These are phyloP conservation scores for Conchocele bisecta DNA, from an alignment of 2,888 invertebrate species.

Conservation along the genomic window DNA sequence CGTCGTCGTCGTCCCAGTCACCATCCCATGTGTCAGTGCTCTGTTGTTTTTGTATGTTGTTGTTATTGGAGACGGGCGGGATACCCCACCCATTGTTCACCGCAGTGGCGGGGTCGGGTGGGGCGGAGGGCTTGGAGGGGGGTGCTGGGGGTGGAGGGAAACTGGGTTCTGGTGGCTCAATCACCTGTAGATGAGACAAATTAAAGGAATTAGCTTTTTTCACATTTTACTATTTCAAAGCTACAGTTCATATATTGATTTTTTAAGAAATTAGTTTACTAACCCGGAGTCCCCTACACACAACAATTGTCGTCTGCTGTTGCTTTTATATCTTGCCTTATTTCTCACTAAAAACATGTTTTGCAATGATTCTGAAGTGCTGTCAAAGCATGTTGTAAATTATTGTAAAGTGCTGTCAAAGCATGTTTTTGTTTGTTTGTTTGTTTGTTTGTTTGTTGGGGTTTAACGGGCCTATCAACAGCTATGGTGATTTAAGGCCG, in stretches of 20 bases:
- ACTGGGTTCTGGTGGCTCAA: conserved; percentile 79
- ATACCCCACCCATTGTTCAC: conserved; percentile 31
- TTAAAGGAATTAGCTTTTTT: not conserved
- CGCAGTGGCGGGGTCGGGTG: conserved; percentile 25
- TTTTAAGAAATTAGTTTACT: too few species aligned
- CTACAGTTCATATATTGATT: not conserved
- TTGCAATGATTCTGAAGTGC: too few species aligned
- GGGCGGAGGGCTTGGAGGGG: conserved; percentile 61
- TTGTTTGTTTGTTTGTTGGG: too few species aligned
- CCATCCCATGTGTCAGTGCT: conserved; percentile 93
- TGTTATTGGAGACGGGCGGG: conserved; percentile 16
- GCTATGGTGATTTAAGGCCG: too few species aligned
- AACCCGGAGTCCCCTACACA: too few species aligned
- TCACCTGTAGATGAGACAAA: conserved; percentile 56
- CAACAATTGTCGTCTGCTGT: too few species aligned
- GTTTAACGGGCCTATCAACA: too few species aligned
- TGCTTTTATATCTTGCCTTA: too few species aligned
- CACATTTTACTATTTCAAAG: not conserved
- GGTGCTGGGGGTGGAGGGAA: conserved; percentile 81
- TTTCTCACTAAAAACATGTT: too few species aligned
- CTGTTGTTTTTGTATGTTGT: conserved; percentile 61
- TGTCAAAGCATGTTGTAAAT: too few species aligned
- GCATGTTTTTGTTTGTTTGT: too few species aligned
- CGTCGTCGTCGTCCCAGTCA: conserved; percentile 87
- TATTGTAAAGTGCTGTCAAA: too few species aligned